phyloP scores from a whole-genome alignment of 2,113 vertebrate genomes.

The Laticauda laticaudata region DNA sequence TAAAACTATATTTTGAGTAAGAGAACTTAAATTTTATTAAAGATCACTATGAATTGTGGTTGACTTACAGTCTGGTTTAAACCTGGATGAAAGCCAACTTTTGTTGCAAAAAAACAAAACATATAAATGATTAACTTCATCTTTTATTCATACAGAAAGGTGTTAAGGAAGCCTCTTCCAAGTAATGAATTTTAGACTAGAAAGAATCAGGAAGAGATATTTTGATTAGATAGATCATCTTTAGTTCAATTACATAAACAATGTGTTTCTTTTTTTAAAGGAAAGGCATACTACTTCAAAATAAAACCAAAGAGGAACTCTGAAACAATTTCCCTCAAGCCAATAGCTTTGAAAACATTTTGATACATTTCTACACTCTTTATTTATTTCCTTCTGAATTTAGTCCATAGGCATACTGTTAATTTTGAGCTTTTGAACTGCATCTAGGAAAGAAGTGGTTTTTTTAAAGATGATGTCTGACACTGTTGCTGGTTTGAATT shows the following conservation, averaged over 20 bases:
- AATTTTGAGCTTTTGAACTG: conserved; percentile 26
- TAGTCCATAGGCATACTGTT: conserved; percentile 20
- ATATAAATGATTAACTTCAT: background rate
- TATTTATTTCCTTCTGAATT: conserved; percentile 34
- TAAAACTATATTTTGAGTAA: background rate
- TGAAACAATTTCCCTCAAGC: conserved; percentile 13
- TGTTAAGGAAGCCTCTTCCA: background rate
- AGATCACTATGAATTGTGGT: background rate
- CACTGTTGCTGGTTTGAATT: conserved; percentile 27
- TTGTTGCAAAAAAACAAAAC: background rate
- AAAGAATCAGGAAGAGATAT: background rate
- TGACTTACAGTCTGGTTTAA: background rate
- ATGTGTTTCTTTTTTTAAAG: background rate
- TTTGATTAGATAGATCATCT: background rate
- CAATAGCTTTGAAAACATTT: conserved; percentile 5
- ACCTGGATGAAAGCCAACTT: background rate
- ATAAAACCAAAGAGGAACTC: background rate
- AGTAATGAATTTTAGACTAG: background rate
- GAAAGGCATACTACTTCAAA: background rate
- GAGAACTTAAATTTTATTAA: background rate
- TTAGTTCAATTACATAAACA: background rate
- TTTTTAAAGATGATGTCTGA: conserved; percentile 16
- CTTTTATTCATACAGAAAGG: background rate
- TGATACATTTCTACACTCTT: background rate
- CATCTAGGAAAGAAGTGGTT: conserved; percentile 12